Conservation (phyloP, 2,797 vertebrate genomes). For the Tragelaphus eurycerus region DNA sequence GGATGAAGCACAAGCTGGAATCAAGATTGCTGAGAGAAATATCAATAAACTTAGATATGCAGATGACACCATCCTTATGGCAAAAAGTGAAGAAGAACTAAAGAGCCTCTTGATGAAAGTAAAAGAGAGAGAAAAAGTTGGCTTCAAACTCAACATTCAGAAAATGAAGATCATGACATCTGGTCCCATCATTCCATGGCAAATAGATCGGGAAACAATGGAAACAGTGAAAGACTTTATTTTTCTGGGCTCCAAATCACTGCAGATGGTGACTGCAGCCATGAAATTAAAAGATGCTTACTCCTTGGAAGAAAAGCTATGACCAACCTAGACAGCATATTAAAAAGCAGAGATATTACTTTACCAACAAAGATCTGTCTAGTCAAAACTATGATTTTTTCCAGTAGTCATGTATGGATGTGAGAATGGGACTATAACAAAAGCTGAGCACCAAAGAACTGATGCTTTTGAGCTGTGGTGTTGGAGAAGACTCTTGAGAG, state of each 20-base stretch:
- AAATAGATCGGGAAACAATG: neutral
- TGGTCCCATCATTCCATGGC: neutral
- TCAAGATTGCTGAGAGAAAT: neutral
- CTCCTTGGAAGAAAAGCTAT: neutral
- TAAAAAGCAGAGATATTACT: neutral
- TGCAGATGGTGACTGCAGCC: neutral
- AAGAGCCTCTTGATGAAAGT: neutral
- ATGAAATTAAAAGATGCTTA: neutral
- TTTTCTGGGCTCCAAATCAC: neutral
- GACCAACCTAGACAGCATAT: neutral
- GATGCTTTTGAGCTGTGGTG: neutral
- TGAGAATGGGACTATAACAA: neutral
- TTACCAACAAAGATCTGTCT: neutral
- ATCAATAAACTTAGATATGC: neutral
- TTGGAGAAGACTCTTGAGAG: neutral
- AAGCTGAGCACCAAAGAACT: neutral
- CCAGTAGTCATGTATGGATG: neutral
- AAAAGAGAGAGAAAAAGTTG: neutral
- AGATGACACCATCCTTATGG: neutral
- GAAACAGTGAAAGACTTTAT: neutral
- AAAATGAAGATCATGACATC: neutral
- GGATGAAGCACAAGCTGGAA: neutral
- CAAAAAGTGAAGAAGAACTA: neutral
- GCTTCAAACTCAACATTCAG: neutral
- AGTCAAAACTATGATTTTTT: neutral